Evolutionary conservation across 2,113 vertebrate species (phyloP).

Genomic region (Mohoua ochrocephala): DNA sequence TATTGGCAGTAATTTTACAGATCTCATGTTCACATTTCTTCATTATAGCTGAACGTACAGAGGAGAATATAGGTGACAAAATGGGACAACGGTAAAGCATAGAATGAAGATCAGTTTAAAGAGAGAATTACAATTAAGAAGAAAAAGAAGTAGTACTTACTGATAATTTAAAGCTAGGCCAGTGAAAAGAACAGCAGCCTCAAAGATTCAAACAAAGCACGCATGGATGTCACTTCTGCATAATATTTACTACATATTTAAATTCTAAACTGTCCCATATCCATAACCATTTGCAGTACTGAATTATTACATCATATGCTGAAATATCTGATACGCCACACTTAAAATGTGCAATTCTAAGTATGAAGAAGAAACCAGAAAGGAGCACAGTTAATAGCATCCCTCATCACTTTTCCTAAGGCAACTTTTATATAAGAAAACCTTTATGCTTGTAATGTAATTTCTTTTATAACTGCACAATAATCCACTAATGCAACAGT

Average conservation of each 20-base stretch:
- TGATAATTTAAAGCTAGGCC: conserved; percentile 50
- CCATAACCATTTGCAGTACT: background rate
- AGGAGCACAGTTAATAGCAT: background rate
- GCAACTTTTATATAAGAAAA: background rate
- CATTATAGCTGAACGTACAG: background rate
- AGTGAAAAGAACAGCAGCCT: conserved; percentile 38
- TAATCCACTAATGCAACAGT: background rate
- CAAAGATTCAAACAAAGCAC: conserved; percentile 52
- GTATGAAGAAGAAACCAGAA: background rate
- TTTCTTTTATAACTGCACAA: background rate
- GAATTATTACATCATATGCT: background rate
- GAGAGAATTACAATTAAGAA: background rate
- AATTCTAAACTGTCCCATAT: background rate
- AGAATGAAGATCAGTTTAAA: background rate
- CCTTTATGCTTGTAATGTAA: background rate
- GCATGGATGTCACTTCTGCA: conserved; percentile 54
- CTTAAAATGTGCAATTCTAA: background rate
- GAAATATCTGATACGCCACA: background rate
- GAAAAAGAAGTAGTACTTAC: conserved; percentile 29
- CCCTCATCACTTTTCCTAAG: background rate
- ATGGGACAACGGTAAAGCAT: background rate
- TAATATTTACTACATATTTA: background rate
- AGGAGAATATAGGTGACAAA: background rate
- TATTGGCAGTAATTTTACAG: background rate
- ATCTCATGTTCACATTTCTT: background rate